Percentiles rank a stretch among this genome's conserved stretches.
Evolutionary conservation across 2,113 vertebrate genomes (phyloP).

Genomic region (Emydocephalus ijimae): DNA sequence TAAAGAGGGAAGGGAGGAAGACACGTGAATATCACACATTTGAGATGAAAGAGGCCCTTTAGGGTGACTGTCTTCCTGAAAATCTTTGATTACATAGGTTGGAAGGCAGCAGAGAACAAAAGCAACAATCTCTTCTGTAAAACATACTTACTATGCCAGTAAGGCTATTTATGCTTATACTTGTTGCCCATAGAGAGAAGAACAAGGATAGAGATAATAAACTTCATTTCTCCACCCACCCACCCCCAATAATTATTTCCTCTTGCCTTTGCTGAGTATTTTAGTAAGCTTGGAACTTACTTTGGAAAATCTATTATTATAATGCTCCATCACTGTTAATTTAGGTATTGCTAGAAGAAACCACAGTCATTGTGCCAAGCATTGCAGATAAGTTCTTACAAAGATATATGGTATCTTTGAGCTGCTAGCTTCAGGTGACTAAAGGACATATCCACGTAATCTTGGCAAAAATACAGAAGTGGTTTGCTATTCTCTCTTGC

Average conservation of each 20-base stretch:
- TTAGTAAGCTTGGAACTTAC: not conserved
- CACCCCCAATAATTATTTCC: not conserved
- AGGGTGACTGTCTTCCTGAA: not conserved
- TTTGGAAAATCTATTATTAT: not conserved
- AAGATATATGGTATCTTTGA: not conserved
- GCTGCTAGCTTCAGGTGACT: not conserved
- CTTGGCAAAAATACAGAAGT: not conserved
- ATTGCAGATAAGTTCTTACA: not conserved
- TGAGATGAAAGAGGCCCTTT: not conserved
- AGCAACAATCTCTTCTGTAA: not conserved
- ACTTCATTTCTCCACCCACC: not conserved
- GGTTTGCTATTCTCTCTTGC: not conserved
- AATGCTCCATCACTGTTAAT: not conserved
- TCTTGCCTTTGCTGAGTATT: not conserved
- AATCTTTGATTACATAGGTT: not conserved
- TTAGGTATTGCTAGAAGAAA: not conserved
- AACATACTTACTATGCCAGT: not conserved
- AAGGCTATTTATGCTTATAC: not conserved
- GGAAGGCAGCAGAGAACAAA: not conserved
- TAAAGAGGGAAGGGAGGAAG: not conserved
- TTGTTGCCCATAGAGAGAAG: not conserved
- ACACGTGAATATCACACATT: slow-evolving; percentile 3
- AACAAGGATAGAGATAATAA: not conserved
- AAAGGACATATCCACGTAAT: not conserved
- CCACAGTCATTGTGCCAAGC: not conserved